A percentile compares a stretch with the other conserved stretches of the same genome.
These are phyloP conservation scores for Esox niger DNA, from an alignment of 2,113 vertebrate species.

Conservation along the genomic window DNA sequence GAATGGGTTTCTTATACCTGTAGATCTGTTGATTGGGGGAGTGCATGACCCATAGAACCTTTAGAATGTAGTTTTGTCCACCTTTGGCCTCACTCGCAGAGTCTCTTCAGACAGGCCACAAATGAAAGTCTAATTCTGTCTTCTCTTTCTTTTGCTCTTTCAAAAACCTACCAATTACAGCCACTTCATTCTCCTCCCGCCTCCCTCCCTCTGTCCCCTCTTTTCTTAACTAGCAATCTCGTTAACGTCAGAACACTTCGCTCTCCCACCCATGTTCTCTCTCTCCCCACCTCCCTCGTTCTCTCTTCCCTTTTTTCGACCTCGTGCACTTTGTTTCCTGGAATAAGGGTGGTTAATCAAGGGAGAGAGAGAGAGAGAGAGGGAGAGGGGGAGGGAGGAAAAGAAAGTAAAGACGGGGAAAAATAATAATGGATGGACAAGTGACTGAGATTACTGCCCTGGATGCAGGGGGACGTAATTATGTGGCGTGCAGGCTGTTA, in stretches of 20 bases:
- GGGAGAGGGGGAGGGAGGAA: constrained; percentile 24
- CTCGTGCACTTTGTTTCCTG: not conserved
- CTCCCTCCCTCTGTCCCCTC: constrained; percentile 39
- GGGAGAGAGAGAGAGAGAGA: constrained; percentile 32
- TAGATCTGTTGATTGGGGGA: constrained; percentile 61
- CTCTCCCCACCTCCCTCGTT: constrained; percentile 8
- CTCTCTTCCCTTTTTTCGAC: too few relatives aligned
- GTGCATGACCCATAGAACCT: constrained; percentile 65
- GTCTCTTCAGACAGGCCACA: constrained; percentile 37
- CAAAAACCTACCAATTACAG: constrained; percentile 76
- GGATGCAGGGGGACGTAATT: constrained; percentile 70
- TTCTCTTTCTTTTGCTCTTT: constrained; percentile 67
- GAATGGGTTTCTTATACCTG: not conserved
- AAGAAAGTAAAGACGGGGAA: constrained; percentile 9
- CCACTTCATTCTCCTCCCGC: constrained; percentile 62
- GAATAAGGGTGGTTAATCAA: constrained; percentile 32
- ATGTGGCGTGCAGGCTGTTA: constrained; percentile 63
- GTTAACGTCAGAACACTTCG: constrained; percentile 67
- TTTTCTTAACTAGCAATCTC: constrained; percentile 73
- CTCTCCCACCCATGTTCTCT: constrained; percentile 29
- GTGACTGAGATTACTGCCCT: constrained; percentile 66
- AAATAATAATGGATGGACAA: constrained; percentile 55
- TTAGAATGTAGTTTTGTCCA: constrained; percentile 45
- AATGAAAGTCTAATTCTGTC: constrained; percentile 73
- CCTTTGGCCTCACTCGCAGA: not conserved